phyloP scores from a whole-genome alignment of 2,797 vertebrate genomes.

The Natrix natrix region DNA sequence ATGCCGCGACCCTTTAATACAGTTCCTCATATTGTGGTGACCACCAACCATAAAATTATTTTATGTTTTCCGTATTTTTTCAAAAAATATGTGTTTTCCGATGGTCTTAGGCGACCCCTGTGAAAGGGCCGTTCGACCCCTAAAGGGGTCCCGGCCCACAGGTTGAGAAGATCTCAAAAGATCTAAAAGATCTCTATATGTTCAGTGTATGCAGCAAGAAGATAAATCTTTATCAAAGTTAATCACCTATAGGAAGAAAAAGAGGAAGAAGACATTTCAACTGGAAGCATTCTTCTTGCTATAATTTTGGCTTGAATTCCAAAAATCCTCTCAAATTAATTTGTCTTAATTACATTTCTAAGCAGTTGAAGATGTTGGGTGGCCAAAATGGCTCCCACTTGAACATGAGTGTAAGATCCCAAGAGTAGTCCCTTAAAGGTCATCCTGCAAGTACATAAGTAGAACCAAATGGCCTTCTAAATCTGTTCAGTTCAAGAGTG shows the following conservation, averaged over 20 bases:
- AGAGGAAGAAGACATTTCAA: neutral
- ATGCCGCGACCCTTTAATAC: no score
- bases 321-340: neutral
- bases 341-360: neutral
- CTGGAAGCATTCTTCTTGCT: neutral
- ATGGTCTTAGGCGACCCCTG: no score
- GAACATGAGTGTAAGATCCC: neutral
- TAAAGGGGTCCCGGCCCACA: no score
- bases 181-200: neutral
- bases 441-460: neutral
- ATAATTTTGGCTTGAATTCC: neutral
- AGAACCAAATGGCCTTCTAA: neutral
- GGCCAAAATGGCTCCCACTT: neutral
- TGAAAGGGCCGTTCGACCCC: no score
- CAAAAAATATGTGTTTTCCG: no score
- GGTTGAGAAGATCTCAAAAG: no score
- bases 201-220: neutral
- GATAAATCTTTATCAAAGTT: neutral
- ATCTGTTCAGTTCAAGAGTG: neutral
- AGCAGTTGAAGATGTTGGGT: neutral
- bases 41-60: no score
- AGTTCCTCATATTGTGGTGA: no score
- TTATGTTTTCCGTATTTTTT: no score
- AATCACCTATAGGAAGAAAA: neutral
- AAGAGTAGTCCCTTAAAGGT: neutral